Conservation (phyloP, 2,888 invertebrate species). For the Troglohyphantes excavatus region DNA sequence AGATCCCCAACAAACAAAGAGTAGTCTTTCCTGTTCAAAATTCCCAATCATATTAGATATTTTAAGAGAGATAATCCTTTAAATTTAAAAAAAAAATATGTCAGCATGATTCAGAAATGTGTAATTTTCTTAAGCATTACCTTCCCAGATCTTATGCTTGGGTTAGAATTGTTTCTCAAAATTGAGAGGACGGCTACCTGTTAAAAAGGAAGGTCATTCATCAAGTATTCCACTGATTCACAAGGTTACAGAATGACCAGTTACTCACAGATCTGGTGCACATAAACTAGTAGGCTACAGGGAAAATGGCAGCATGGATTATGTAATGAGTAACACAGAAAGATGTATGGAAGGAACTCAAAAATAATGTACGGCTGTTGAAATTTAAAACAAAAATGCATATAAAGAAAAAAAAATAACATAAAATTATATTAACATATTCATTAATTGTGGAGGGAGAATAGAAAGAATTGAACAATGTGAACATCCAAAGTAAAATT, state of each 20-base stretch:
- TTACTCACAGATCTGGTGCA: conserved; percentile 32
- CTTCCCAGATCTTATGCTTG: conserved; percentile 63
- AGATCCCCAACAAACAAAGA: conserved; percentile 98
- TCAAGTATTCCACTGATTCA: conserved; percentile 55
- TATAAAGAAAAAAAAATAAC: too few relatives aligned
- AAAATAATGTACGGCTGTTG: too few relatives aligned
- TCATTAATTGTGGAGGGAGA: too few relatives aligned
- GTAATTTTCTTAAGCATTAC: conserved; percentile 55
- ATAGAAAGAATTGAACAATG: too few relatives aligned
- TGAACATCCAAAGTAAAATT: too few relatives aligned
- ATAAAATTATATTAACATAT: too few relatives aligned
- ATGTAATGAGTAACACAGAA: conserved; percentile 29
- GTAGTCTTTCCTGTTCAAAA: conserved; percentile 87
- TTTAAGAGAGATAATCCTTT: background rate
- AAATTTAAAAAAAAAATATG: conserved; percentile 37
- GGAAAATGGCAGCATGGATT: conserved; percentile 60
- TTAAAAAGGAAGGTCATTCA: conserved; percentile 65
- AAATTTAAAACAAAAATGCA: too few relatives aligned
- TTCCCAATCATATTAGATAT: background rate
- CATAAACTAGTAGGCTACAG: conserved; percentile 67
- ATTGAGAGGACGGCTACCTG: conserved; percentile 66
- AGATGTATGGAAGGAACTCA: too few relatives aligned
- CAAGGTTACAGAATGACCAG: conserved; percentile 59
- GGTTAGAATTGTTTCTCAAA: conserved; percentile 58
- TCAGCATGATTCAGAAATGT: conserved; percentile 47